Conservation (phyloP, 2,797 vertebrate species). For the Typhlichthys subterraneus region DNA sequence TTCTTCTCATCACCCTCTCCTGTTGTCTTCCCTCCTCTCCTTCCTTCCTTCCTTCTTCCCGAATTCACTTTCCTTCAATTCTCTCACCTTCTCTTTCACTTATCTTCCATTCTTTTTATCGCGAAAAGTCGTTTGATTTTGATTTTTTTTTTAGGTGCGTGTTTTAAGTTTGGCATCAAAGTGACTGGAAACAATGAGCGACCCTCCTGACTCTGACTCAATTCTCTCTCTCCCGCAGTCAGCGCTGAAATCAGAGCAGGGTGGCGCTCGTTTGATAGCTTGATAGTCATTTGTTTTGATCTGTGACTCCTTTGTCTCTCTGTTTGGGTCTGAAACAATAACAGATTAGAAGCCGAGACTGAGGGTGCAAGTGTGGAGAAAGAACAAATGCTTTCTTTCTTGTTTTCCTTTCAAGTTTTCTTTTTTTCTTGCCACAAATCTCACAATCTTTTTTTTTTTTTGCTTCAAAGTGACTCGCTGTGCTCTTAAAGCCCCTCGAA, state of each 20-base stretch:
- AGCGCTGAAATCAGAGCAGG: constrained; percentile 73
- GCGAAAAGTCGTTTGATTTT: constrained; percentile 86
- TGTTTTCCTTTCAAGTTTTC: constrained; percentile 66
- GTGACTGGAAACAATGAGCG: constrained; percentile 80
- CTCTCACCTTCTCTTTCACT: constrained; percentile 27
- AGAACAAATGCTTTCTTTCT: constrained; percentile 72
- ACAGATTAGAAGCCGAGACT: constrained; percentile 77
- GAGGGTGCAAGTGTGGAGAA: constrained; percentile 59
- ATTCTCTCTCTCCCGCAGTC: constrained; percentile 71
- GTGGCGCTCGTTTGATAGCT: constrained; percentile 80
- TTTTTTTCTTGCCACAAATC: constrained; percentile 61
- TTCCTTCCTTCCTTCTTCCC: background rate
- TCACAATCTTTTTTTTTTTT: constrained; percentile 50
- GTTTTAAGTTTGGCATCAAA: constrained; percentile 90
- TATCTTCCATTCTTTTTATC: constrained; percentile 61
- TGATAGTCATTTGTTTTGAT: constrained; percentile 87
- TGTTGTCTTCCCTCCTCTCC: constrained; percentile 1
- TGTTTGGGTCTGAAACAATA: constrained; percentile 78
- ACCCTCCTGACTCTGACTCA: constrained; percentile 80
- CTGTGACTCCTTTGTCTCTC: constrained; percentile 81
- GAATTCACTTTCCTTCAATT: background rate
- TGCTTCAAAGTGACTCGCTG: constrained; percentile 64
- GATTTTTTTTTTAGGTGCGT: constrained; percentile 16
- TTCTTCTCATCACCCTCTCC: background rate
- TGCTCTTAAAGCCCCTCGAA: constrained; percentile 62